phyloP scores from a whole-genome alignment of 2,888 invertebrate species.

The Athripsodes cinereus region DNA sequence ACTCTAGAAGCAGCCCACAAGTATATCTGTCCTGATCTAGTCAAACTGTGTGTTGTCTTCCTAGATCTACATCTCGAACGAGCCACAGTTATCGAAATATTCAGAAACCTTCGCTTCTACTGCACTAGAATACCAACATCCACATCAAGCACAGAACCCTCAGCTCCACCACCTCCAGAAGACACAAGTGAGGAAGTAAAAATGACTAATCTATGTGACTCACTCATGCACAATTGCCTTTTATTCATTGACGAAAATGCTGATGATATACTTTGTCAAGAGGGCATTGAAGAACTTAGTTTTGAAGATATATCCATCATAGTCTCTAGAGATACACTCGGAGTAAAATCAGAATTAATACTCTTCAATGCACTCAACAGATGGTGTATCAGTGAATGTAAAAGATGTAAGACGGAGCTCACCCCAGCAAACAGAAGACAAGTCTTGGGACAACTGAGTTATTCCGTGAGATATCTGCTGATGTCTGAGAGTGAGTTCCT shows the following conservation, averaged over 20 bases:
- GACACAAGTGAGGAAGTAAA: slow-evolving; percentile 41
- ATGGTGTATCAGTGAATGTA: slow-evolving; percentile 46
- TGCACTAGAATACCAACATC: slow-evolving; percentile 44
- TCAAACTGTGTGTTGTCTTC: slow-evolving; percentile 60
- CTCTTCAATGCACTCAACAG: slow-evolving; percentile 58
- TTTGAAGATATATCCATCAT: slow-evolving; percentile 60
- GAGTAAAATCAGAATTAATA: slow-evolving; percentile 55
- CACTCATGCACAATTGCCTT: slow-evolving; percentile 62
- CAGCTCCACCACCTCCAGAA: slow-evolving; percentile 41
- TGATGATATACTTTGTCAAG: slow-evolving; percentile 48
- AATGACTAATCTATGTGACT: slow-evolving; percentile 45
- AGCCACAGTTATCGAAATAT: slow-evolving; percentile 59
- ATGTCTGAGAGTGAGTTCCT: slow-evolving; percentile 60
- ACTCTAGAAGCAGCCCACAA: slow-evolving; percentile 70
- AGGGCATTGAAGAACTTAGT: slow-evolving; percentile 56
- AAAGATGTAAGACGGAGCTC: slow-evolving; percentile 42
- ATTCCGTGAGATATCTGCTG: slow-evolving; percentile 60
- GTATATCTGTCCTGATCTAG: slow-evolving; percentile 64
- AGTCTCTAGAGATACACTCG: slow-evolving; percentile 60
- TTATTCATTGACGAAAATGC: slow-evolving; percentile 53
- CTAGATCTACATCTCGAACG: slow-evolving; percentile 58
- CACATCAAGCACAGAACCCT: slow-evolving; percentile 47
- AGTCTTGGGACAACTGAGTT: slow-evolving; percentile 49
- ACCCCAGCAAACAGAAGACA: slow-evolving; percentile 44
- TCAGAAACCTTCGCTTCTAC: slow-evolving; percentile 50